These are phyloP conservation scores for Drosophila bunnanda DNA, from an alignment of 2,888 invertebrate genomes.

Conservation along the genomic window DNA sequence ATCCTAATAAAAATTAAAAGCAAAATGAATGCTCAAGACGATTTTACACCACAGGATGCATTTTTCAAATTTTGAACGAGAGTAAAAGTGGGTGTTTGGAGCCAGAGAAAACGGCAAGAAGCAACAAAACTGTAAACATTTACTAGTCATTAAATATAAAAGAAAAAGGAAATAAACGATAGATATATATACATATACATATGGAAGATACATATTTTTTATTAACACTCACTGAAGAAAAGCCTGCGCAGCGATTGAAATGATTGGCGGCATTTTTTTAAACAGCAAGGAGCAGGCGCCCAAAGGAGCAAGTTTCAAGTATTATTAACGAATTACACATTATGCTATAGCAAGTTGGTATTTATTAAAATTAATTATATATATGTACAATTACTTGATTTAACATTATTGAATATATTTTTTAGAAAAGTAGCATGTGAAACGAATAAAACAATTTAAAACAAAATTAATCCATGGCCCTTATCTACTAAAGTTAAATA, in stretches of 20 bases:
- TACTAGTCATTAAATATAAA: conserved; percentile 73
- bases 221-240: conserved; percentile 59
- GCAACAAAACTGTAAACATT: conserved; percentile 66
- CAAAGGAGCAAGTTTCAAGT: conserved; percentile 68
- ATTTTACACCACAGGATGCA: conserved; percentile 61
- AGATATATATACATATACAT: conserved; percentile 36
- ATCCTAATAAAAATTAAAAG: not conserved
- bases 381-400: conserved; percentile 73
- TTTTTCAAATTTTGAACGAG: conserved; percentile 56
- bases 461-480: conserved; percentile 19
- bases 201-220: conserved; percentile 67
- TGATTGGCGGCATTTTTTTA: conserved; percentile 54
- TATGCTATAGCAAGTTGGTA: conserved; percentile 79
- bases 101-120: conserved; percentile 39
- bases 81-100: conserved; percentile 18
- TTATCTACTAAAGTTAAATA: conserved; percentile 18
- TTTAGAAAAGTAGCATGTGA: conserved; percentile 75
- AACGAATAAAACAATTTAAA: conserved; percentile 45
- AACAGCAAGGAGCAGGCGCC: conserved; percentile 24
- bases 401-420: conserved; percentile 77
- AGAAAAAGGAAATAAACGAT: conserved; percentile 1
- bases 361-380: conserved; percentile 74
- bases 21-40: conserved; percentile 54
- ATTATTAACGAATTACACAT: conserved; percentile 71
- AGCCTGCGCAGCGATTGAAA: conserved; percentile 47